phyloP scores from a whole-genome alignment of 2,888 invertebrate species.

The Serripes groenlandicus region DNA sequence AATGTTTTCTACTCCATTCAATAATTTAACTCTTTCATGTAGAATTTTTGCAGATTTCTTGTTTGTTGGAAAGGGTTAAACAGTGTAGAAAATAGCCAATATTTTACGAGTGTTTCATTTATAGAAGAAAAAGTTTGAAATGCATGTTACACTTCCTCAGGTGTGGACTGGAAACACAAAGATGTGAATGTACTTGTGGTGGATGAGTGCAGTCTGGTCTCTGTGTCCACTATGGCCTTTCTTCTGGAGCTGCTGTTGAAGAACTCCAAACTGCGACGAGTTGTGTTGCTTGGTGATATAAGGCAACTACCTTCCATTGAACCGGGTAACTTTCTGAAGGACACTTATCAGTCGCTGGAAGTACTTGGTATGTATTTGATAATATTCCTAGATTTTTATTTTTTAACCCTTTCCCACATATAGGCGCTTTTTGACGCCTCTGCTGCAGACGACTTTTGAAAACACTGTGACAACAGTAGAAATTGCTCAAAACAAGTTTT shows the following conservation, averaged over 20 bases:
- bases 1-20: too few species aligned
- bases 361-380: constrained; percentile 33
- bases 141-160: constrained; percentile 23
- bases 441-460: not conserved
- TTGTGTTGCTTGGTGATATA: constrained; percentile 82
- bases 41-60: too few species aligned
- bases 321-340: constrained; percentile 82
- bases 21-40: too few species aligned
- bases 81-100: too few species aligned
- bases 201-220: constrained; percentile 83
- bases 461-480: not conserved
- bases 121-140: constrained; percentile 1
- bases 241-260: constrained; percentile 75
- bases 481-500: not conserved
- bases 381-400: not conserved
- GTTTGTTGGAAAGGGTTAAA: too few species aligned
- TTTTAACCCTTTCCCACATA: not conserved
- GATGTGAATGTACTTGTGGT: constrained; percentile 76
- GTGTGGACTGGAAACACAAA: constrained; percentile 71
- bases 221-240: constrained; percentile 77
- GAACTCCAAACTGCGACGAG: constrained; percentile 72
- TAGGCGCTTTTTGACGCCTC: not conserved
- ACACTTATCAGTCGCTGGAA: constrained; percentile 68
- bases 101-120: too few species aligned
- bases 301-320: constrained; percentile 84